Base-by-base conservation (phyloP, 2,797 vertebrate species). In the Coregonus ussuriensis region DNA sequence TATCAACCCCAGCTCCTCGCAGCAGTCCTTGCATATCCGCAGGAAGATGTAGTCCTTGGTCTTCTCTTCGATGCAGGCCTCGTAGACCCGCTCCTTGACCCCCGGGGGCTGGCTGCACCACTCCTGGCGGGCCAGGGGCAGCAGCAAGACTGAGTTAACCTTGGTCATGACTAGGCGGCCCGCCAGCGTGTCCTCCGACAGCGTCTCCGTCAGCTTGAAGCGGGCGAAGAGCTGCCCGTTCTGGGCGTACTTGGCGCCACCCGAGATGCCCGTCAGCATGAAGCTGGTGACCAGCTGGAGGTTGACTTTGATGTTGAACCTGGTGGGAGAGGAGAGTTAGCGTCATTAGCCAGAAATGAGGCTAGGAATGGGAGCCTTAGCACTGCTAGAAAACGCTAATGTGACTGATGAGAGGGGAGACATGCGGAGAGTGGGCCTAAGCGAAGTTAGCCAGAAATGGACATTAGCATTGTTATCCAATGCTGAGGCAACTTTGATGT, bases 1-100 rank as follows among this genome's bases (percentile, higher is more conserved):
- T 79, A 90, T 94, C 77, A 99, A 96, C 67, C 94, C 93, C 71
- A 99, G 95, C 88, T 99, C 98, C 4, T 96, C 95, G 31, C 97
- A 99, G 93, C 98, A 99, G 87, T 98, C 94, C 92, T 95, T 98
- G 92, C 97, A 99, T 91, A 99, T 93, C 89, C 98, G 96, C 88
- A 99, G 91, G 91, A 99, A 99, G 92, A 99, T 98, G 94, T 98
- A 99, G 68, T 99, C 98, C 94, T 99, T 99, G 80, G 98, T 99
- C 92, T 99, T 99, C 89, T 99, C 98, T 91, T 99, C 98, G 13
- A 99, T 99, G 84, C 97, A 93, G 80, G 98, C 97, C 92, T 99
- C 97, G 74, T 96, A 99, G 79, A 99, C 98, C 16, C 98, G 96
- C 91, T 99, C 98, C 95, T 98, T 99, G 92, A 96, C 96, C 85